These are phyloP conservation scores for Gymnoscopelus microlampas DNA, from an alignment of 2,797 vertebrate genomes.

Conservation along the genomic window DNA sequence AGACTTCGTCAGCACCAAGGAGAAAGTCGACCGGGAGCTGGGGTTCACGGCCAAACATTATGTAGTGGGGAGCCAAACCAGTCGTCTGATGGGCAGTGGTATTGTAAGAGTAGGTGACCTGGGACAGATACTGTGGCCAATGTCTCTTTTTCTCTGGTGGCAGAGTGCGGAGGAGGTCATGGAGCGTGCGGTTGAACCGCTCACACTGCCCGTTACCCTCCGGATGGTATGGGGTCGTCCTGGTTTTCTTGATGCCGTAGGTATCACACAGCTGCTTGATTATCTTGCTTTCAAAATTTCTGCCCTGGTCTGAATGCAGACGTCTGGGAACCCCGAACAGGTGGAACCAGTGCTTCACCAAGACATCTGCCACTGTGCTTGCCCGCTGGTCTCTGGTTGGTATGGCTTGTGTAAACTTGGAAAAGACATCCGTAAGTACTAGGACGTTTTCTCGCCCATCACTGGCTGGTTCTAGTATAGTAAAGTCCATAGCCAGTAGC, in stretches of 20 bases:
- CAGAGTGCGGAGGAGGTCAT: too few relatives aligned
- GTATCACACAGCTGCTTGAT: constrained; percentile 23
- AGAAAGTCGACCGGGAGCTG: constrained; percentile 9
- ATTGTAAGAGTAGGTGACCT: constrained; percentile 1
- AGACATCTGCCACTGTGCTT: constrained; percentile 6
- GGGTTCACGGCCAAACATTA: constrained; percentile 2
- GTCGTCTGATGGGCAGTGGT: constrained; percentile 7
- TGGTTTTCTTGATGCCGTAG: too few relatives aligned
- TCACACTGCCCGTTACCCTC: too few relatives aligned
- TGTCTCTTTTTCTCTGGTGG: too few relatives aligned
- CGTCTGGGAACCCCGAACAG: neutral
- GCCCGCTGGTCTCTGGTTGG: constrained; percentile 17
- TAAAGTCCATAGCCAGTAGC: too few relatives aligned
- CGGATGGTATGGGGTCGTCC: too few relatives aligned
- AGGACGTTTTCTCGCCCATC: constrained; percentile 13
- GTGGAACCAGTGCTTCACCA: constrained; percentile 1
- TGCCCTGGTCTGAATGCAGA: neutral
- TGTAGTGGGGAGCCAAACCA: neutral
- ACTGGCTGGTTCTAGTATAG: too few relatives aligned
- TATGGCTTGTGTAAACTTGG: constrained; percentile 2
- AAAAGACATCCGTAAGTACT: constrained; percentile 28
- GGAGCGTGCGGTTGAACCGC: too few relatives aligned
- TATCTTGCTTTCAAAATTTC: constrained; percentile 13
- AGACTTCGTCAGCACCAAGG: neutral
- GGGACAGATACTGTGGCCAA: too few relatives aligned